Evolutionary conservation across 2,888 invertebrate species (phyloP), one percentile per base, ranked within the genome.

Genomic region (Polymixis flavicincta): DNA sequence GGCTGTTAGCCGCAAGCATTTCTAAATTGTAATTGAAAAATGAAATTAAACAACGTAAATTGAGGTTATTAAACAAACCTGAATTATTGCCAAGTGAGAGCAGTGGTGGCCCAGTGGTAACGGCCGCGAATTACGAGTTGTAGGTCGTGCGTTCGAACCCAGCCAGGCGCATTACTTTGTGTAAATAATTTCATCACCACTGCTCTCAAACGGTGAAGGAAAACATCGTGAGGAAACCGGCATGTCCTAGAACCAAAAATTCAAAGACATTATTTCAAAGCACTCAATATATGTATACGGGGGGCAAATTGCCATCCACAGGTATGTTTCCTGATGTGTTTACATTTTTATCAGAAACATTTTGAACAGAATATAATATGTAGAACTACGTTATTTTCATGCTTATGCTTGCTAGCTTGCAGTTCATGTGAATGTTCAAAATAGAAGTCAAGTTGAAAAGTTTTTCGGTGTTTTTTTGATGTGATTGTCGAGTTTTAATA

Each of bases 361-460:
- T 60, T 22, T 13, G 1, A 22, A 32, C 13, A 7, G 32, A 60
- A 32, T 22, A 22, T 48, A 14, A 14, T n/a, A n/a, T n/a, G 42
- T 59, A 63, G 48, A 70, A 32, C 42, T 64, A 68, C 52, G 65
- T 50, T 65, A 60, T 57, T 17, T 22, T 64, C 63, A 45, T 54
- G 50, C 54, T 60, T 50, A 65, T 50, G 37, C 45, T 28, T 25
- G 13, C 45, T 45, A 48, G 19, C n/a, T 9, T 52, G 45, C 13
- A 37, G 19, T 32, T 71, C 22, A 71, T 65, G 55, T 55, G 25
- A 66, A 32, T 55, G 8, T 65, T 32, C 22, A 50, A n/a, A 28
- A 65, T 45, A 45, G 2, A 48, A 61, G 19, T 50, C 19, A 59
- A n/a, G 17, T 17, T 48, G 0, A 48, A 48, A 17, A 17, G 17